A percentile compares a stretch with the other conserved stretches of the same genome.
phyloP scores from a whole-genome alignment of 2,888 invertebrate species.

The Spisula solida region DNA sequence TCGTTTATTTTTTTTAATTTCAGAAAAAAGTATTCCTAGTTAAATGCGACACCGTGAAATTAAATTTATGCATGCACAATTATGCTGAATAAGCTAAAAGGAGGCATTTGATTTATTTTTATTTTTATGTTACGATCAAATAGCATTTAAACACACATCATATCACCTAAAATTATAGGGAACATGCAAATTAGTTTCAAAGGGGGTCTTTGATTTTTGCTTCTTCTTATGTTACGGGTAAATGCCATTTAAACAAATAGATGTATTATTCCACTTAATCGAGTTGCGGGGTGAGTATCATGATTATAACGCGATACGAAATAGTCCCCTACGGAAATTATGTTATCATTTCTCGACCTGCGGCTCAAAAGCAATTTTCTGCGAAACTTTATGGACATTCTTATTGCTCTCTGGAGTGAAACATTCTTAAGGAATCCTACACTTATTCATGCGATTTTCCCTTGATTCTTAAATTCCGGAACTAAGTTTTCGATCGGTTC shows the following conservation, averaged over 20 bases:
- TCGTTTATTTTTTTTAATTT: too few relatives aligned
- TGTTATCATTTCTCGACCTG: constrained; percentile 70
- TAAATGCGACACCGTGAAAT: too few relatives aligned
- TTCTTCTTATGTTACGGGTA: not conserved
- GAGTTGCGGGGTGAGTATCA: constrained; percentile 30
- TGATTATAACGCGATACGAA: constrained; percentile 61
- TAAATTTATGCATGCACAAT: too few relatives aligned
- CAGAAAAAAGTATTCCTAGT: too few relatives aligned
- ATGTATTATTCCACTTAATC: constrained; percentile 26
- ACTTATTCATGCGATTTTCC: constrained; percentile 52
- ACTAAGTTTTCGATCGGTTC: constrained; percentile 60
- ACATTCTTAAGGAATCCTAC: constrained; percentile 60
- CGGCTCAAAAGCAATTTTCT: constrained; percentile 73
- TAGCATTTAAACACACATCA: not conserved
- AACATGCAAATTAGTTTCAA: not conserved
- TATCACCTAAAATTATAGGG: not conserved
- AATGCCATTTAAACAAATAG: constrained; percentile 16
- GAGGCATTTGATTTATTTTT: not conserved
- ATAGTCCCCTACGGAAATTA: constrained; percentile 68
- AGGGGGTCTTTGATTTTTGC: not conserved
- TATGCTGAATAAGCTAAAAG: too few relatives aligned
- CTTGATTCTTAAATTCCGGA: constrained; percentile 59
- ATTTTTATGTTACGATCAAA: not conserved
- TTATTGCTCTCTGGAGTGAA: constrained; percentile 64
- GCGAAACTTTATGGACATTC: constrained; percentile 65